Base-by-base conservation (phyloP, 92 coral and sea anemone genomes). In the Muricea muricata region DNA sequence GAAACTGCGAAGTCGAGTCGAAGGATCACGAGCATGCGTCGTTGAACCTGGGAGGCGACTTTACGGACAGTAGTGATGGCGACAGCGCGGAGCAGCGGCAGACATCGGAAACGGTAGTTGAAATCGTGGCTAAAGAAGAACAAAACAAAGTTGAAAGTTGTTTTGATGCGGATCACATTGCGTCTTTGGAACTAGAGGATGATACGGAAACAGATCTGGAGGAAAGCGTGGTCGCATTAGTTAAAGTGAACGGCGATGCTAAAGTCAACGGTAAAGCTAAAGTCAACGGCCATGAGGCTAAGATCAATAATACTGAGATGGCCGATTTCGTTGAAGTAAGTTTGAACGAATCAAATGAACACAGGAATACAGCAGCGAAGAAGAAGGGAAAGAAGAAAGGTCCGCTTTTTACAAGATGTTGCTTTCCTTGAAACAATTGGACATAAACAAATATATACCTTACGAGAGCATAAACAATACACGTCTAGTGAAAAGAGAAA, bases 341-440 rank as follows among this genome's bases (percentile, higher is more conserved):
- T 18, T 41, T 41, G 56, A 6, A 39, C 31, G 56, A 26, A 18
- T n/a, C 39, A 21, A 52, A 52, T 25, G 50, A 50, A 52, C 80
- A 75, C 21, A 57, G n/a, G 13, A 35, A 75, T 7, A 50, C 23
- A 1, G n/a, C 70, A 3, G 65, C 4, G 65, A 52, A 21, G 23
- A 75, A 50, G 31, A 75, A 47, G 45, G 80, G 52, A 29, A 75
- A 75, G 31, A 75, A 75, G 30, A 75, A 40, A 17, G 39, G 65
- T 35, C 13, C 65, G 18, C n/a, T n/a, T n/a, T 33, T 75, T 7
- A 23, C 17, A 29, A 48, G 28, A 75, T 75, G 80, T 23, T 75
- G 80, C 31, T 75, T 75, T 7, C 39, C 42, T 25, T 75, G 33
- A 75, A 21, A 34, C 50, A 13, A 37, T n/a, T n/a, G n/a, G n/a